phyloP scores from a whole-genome alignment of 1,140 invertebrate species.

The Bombus balteatus region DNA sequence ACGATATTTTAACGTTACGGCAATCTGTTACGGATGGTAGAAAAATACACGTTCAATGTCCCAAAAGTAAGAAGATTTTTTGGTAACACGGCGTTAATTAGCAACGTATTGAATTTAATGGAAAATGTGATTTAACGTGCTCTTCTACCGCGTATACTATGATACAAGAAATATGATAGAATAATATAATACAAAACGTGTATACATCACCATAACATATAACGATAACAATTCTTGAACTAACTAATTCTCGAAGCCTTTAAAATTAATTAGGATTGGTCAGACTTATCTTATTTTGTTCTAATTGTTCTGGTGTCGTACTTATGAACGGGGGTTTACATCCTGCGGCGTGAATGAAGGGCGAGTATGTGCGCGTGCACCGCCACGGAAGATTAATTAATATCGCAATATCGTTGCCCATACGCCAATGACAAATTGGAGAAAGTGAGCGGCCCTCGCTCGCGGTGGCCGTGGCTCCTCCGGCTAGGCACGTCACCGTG shows the following conservation, averaged over 20 bases:
- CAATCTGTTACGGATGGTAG: too few relatives aligned
- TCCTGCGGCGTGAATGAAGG: slow-evolving; percentile 59
- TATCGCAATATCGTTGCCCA: slow-evolving; percentile 71
- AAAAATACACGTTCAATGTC: too few relatives aligned
- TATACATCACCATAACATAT: too few relatives aligned
- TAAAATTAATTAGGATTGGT: not conserved
- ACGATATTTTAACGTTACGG: too few relatives aligned
- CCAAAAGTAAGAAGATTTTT: too few relatives aligned
- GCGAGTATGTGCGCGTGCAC: slow-evolving; percentile 19
- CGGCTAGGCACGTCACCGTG: slow-evolving; percentile 60
- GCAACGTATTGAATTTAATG: too few relatives aligned
- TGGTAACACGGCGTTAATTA: too few relatives aligned
- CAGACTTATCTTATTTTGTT: not conserved
- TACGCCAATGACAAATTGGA: slow-evolving; percentile 75
- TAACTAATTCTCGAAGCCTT: not conserved
- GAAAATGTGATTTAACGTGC: too few relatives aligned
- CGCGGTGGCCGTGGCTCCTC: slow-evolving; percentile 61
- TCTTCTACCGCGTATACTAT: too few relatives aligned
- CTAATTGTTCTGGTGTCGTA: not conserved
- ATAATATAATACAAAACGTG: too few relatives aligned
- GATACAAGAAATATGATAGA: too few relatives aligned
- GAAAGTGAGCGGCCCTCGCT: slow-evolving; percentile 70
- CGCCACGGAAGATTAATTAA: slow-evolving; percentile 73
- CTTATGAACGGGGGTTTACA: not conserved
- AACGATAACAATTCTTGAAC: too few relatives aligned